Evolutionary conservation across 2,113 vertebrate species (phyloP).

Genomic region (Calonectris borealis): DNA sequence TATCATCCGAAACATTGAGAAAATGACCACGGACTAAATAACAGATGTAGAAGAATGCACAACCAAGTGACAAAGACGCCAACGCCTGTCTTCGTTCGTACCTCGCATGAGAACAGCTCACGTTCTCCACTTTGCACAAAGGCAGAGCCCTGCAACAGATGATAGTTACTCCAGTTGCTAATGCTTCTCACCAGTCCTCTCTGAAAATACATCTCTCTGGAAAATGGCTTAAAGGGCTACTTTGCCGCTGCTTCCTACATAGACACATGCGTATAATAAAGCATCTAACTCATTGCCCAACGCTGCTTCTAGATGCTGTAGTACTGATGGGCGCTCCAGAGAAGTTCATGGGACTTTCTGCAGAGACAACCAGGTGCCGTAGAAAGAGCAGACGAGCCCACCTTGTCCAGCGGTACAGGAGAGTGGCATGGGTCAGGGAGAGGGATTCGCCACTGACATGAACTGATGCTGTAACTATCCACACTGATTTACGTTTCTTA

Average conservation of each 20-base stretch:
- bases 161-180: neutral
- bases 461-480: neutral
- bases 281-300: neutral
- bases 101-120: neutral
- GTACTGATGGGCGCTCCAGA: rapidly evolving
- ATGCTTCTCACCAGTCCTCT: neutral
- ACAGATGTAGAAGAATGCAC: neutral
- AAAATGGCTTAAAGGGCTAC: neutral
- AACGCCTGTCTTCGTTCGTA: neutral
- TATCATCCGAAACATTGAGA: slow-evolving; percentile 4
- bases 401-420: neutral
- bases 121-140: neutral
- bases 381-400: neutral
- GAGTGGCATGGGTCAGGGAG: neutral
- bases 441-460: neutral
- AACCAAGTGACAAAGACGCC: neutral
- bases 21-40: neutral
- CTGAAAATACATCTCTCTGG: neutral
- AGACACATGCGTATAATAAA: neutral
- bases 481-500: neutral
- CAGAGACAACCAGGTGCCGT: rapidly evolving
- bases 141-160: neutral
- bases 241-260: neutral
- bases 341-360: neutral
- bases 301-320: rapidly evolving